Evolutionary conservation across 2,797 vertebrate genomes (phyloP).

Genomic region (Steatocranus sp.): DNA sequence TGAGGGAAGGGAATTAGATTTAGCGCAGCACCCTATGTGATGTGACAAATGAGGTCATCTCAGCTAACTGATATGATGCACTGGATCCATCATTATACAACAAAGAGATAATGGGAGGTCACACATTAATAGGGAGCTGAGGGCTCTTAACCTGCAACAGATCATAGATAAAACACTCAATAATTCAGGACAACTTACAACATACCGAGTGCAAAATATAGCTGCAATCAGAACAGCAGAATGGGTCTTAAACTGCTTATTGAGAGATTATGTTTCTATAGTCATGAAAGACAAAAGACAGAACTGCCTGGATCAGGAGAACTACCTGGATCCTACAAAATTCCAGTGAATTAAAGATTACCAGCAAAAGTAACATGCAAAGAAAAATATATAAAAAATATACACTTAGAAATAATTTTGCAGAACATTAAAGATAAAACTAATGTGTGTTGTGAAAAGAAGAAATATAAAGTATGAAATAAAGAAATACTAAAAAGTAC

Average conservation of each 20-base stretch:
- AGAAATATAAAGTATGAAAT: background rate
- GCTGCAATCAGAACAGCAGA: background rate
- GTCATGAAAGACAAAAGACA: background rate
- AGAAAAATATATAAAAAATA: background rate
- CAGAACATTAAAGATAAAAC: background rate
- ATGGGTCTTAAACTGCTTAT: background rate
- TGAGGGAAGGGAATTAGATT: slow-evolving; percentile 69
- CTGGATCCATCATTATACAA: background rate
- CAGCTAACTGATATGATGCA: slow-evolving; percentile 14
- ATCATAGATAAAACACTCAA: background rate
- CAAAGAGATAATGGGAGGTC: slow-evolving; percentile 17
- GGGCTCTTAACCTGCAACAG: slow-evolving; percentile 5
- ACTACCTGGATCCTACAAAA: background rate
- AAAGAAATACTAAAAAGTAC: background rate
- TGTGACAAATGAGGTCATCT: slow-evolving; percentile 67
- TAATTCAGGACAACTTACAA: background rate
- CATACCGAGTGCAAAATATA: background rate
- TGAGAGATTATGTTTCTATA: background rate
- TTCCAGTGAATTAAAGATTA: background rate
- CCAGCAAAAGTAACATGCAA: background rate
- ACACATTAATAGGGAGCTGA: background rate
- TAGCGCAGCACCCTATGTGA: slow-evolving; percentile 37
- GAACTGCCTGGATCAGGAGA: too few relatives aligned
- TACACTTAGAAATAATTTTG: too few relatives aligned
- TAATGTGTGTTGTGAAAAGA: background rate